Percentiles rank a stretch among this genome's conserved stretches.
Conservation (phyloP, 1,140 invertebrate genomes). For the Solenopsis invicta region DNA sequence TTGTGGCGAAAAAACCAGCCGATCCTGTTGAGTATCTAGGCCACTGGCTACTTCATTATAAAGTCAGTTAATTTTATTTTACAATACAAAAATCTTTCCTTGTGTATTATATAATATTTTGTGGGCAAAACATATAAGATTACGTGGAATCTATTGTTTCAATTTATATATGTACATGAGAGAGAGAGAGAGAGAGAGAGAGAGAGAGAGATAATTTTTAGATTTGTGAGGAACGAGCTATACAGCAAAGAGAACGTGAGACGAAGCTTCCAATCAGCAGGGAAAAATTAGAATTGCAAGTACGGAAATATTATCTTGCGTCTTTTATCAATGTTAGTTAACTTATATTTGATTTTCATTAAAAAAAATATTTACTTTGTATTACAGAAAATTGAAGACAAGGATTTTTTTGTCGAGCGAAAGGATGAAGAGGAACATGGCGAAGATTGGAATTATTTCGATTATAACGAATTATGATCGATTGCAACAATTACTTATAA, state of each 20-base stretch:
- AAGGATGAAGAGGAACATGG: conserved; percentile 32
- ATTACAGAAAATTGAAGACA: not conserved
- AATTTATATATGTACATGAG: no score
- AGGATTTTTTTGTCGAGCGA: not conserved
- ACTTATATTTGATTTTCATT: not conserved
- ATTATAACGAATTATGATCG: conserved; percentile 32
- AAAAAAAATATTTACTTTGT: not conserved
- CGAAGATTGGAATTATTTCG: conserved; percentile 1
- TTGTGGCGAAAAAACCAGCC: conserved; percentile 75
- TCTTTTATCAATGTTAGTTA: not conserved
- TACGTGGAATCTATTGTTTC: conserved; percentile 15
- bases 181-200: no score
- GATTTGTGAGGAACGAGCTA: conserved; percentile 71
- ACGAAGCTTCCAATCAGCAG: conserved; percentile 65
- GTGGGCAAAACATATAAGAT: not conserved
- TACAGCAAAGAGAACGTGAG: conserved; percentile 66
- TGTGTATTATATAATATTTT: not conserved
- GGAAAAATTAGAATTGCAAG: conserved; percentile 42
- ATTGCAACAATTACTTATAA: conserved; percentile 1
- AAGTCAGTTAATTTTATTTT: conserved; percentile 66
- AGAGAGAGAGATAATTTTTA: conserved; percentile 31
- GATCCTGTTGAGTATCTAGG: conserved; percentile 82
- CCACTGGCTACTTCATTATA: conserved; percentile 80
- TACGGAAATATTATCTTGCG: conserved; percentile 14
- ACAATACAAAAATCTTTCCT: not conserved